A percentile compares a stretch with the other conserved stretches of the same genome.
Conservation (phyloP, 2,113 vertebrate genomes). For the Sula dactylatra region DNA sequence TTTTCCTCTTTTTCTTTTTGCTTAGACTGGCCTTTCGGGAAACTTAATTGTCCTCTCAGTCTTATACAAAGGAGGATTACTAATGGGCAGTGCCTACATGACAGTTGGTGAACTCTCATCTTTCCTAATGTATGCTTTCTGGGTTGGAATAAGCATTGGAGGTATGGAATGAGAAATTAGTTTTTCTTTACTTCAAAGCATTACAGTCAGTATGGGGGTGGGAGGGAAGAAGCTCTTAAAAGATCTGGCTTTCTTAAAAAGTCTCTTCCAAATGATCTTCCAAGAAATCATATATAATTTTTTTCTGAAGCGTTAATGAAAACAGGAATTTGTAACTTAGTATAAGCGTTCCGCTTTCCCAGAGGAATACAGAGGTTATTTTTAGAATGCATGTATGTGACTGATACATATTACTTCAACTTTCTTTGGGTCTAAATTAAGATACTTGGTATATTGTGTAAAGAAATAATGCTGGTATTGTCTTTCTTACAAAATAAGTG, state of each 20-base stretch:
- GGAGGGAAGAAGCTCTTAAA: background rate
- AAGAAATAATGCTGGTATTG: background rate
- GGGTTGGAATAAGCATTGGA: slow-evolving; percentile 96
- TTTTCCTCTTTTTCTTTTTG: background rate
- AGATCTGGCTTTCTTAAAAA: background rate
- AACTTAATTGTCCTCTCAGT: slow-evolving; percentile 94
- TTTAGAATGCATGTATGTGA: background rate
- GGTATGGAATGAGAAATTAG: slow-evolving; percentile 72
- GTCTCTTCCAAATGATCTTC: background rate
- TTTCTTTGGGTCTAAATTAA: background rate
- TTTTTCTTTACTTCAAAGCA: background rate
- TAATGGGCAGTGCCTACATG: slow-evolving; percentile 90
- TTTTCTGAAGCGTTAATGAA: background rate
- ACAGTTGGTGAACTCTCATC: slow-evolving; percentile 94
- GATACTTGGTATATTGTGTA: background rate
- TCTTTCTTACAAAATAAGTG: background rate
- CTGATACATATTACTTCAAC: background rate
- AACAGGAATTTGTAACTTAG: background rate
- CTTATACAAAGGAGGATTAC: slow-evolving; percentile 93
- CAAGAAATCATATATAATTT: background rate
- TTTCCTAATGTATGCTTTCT: slow-evolving; percentile 98
- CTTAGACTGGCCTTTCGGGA: slow-evolving; percentile 91
- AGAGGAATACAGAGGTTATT: background rate
- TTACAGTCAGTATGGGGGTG: background rate
- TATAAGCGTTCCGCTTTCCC: background rate